A percentile compares a stretch with the other conserved stretches of the same genome.
Evolutionary conservation across 2,797 vertebrate species (phyloP).

Genomic region (Gorsachius magnificus): DNA sequence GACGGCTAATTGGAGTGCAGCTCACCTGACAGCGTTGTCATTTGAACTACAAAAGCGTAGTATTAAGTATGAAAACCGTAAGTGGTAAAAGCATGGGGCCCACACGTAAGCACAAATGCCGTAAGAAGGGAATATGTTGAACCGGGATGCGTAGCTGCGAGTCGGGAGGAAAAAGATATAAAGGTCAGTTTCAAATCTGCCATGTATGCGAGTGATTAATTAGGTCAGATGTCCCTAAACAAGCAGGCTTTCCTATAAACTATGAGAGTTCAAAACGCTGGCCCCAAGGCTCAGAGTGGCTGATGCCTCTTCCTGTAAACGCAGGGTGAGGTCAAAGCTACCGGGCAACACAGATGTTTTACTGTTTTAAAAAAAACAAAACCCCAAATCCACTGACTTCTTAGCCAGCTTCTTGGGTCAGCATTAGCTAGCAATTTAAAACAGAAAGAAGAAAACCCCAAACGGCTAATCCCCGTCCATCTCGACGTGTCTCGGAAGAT

Average conservation of each 20-base stretch:
- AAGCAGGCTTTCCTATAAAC: slow-evolving; percentile 27
- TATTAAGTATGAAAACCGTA: background rate
- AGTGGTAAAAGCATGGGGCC: background rate
- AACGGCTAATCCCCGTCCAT: background rate
- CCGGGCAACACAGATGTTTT: background rate
- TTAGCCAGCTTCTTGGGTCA: background rate
- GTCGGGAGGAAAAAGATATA: background rate
- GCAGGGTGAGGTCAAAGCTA: background rate
- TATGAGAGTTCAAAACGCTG: background rate
- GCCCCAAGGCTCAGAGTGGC: background rate
- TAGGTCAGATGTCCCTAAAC: slow-evolving; percentile 10
- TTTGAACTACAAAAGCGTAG: background rate
- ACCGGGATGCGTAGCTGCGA: background rate
- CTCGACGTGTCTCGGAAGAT: background rate
- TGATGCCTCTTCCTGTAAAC: slow-evolving; percentile 19
- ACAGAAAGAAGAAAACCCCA: background rate
- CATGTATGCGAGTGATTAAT: background rate
- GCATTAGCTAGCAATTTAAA: background rate
- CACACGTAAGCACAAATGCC: background rate
- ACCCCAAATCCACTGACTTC: background rate
- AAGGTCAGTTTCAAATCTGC: background rate
- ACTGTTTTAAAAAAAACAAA: background rate
- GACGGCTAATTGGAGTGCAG: fast-evolving
- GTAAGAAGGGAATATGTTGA: background rate
- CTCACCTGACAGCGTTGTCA: background rate